Evolutionary conservation across 2,797 vertebrate genomes (phyloP).

Genomic region (Pelobates cultripes): DNA sequence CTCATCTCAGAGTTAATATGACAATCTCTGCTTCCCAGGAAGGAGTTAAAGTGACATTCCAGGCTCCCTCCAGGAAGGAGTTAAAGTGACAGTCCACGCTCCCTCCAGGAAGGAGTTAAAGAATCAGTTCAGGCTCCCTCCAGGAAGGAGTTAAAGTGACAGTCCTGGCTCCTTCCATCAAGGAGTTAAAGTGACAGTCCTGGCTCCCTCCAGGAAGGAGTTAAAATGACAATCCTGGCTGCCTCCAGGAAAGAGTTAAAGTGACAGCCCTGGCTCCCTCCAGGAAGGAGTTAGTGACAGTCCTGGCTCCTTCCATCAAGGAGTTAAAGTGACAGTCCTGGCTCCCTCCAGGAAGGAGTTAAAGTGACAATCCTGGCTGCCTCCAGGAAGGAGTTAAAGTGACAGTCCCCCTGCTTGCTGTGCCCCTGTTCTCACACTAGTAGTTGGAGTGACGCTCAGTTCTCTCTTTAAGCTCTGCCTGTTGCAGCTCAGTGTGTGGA

Average conservation of each 20-base stretch:
- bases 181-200: constrained; percentile 69
- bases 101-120: constrained; percentile 23
- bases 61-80: neutral
- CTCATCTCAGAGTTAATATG: neutral
- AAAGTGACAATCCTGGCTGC: constrained; percentile 57
- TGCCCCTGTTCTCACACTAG: constrained; percentile 76
- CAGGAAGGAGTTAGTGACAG: constrained; percentile 77
- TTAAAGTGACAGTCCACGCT: constrained; percentile 26
- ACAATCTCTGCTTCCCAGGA: constrained; percentile 4
- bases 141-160: constrained; percentile 70
- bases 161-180: constrained; percentile 20
- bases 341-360: constrained; percentile 66
- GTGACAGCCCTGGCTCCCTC: neutral
- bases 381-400: constrained; percentile 74
- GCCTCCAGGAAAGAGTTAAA: neutral
- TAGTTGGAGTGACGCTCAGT: constrained; percentile 85
- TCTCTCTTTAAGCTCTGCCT: constrained; percentile 84
- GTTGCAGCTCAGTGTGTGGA: constrained; percentile 82
- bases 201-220: constrained; percentile 62
- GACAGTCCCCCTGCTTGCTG: constrained; percentile 68
- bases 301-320: constrained; percentile 55
- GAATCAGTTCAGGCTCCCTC: constrained; percentile 1
- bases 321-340: constrained; percentile 62
- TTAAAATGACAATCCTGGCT: constrained; percentile 77
- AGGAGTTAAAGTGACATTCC: neutral